Percentiles rank a stretch among this genome's conserved stretches.
phyloP scores from a whole-genome alignment of 2,113 vertebrate genomes.

The Brachyistius frenatus region DNA sequence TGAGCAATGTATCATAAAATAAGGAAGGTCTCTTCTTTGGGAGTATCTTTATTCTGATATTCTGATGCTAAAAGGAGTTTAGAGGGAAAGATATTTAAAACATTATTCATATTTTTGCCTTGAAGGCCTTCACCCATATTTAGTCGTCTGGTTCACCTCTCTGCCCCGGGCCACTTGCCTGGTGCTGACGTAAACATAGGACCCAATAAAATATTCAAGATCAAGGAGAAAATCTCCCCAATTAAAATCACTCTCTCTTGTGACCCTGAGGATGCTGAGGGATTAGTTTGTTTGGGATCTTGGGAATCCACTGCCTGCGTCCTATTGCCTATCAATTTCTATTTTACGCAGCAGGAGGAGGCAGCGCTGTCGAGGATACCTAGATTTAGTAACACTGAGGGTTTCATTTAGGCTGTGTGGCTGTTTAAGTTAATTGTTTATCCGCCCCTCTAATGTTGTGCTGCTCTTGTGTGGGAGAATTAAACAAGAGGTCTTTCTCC shows the following conservation, averaged over 20 bases:
- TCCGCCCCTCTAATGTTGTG: constrained; percentile 4
- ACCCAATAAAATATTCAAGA: constrained; percentile 73
- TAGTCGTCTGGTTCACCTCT: constrained; percentile 42
- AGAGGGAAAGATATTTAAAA: constrained; percentile 29
- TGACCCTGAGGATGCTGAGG: constrained; percentile 61
- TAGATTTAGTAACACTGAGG: constrained; percentile 24
- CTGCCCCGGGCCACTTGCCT: constrained; percentile 57
- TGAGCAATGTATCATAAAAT: constrained; percentile 19
- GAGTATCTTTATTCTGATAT: constrained; percentile 31
- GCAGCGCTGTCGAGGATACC: neutral
- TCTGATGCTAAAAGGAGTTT: constrained; percentile 28
- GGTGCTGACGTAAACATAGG: constrained; percentile 59
- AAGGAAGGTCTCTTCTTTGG: constrained; percentile 6
- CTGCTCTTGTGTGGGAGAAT: constrained; percentile 29
- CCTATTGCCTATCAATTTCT: constrained; percentile 13
- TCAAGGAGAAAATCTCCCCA: constrained; percentile 66
- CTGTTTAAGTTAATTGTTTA: constrained; percentile 37
- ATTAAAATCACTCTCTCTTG: constrained; percentile 59
- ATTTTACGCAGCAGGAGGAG: constrained; percentile 11
- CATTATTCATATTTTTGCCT: constrained; percentile 50
- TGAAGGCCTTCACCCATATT: constrained; percentile 47
- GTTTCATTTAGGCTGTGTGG: constrained; percentile 7
- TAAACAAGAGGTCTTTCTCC: constrained; percentile 27
- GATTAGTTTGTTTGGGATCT: constrained; percentile 61
- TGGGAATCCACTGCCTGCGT: constrained; percentile 34